Conservation (phyloP, 1,140 invertebrate species). For the Megathymus violae region DNA sequence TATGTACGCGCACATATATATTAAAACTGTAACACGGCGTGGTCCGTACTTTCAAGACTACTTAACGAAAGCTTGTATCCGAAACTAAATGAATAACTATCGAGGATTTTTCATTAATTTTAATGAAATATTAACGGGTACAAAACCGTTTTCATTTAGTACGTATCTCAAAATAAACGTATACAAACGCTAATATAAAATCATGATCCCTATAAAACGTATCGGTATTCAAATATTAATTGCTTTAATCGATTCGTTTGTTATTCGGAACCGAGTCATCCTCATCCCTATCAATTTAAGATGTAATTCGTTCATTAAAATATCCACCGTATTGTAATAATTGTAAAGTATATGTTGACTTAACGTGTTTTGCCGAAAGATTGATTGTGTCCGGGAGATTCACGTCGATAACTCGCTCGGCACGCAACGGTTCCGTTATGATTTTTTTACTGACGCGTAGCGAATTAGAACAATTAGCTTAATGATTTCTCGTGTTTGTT, state of each 20-base stretch:
- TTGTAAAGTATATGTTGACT: constrained; percentile 4
- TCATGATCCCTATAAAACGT: constrained; percentile 20
- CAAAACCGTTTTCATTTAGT: not conserved
- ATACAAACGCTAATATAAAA: constrained; percentile 34
- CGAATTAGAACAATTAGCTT: constrained; percentile 39
- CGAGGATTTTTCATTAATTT: too few species aligned
- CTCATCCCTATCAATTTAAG: constrained; percentile 28
- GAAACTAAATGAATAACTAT: too few species aligned
- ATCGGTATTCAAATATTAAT: constrained; percentile 48
- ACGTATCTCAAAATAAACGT: too few species aligned
- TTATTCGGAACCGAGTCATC: constrained; percentile 43
- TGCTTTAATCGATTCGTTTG: constrained; percentile 47
- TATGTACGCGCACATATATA: too few species aligned
- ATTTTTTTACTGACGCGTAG: constrained; percentile 57
- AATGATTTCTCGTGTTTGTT: constrained; percentile 48
- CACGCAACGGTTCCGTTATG: constrained; percentile 66
- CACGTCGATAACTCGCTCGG: constrained; percentile 71
- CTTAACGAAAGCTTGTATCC: too few species aligned
- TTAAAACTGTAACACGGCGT: too few species aligned
- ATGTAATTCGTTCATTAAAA: constrained; percentile 21
- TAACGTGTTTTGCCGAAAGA: constrained; percentile 25
- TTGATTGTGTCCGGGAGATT: constrained; percentile 62
- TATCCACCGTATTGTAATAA: constrained; percentile 30
- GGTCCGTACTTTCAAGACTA: too few species aligned
- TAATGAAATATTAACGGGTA: constrained; percentile 1